Conservation (phyloP, 2,888 invertebrate species). For the Geotrupes spiniger region DNA sequence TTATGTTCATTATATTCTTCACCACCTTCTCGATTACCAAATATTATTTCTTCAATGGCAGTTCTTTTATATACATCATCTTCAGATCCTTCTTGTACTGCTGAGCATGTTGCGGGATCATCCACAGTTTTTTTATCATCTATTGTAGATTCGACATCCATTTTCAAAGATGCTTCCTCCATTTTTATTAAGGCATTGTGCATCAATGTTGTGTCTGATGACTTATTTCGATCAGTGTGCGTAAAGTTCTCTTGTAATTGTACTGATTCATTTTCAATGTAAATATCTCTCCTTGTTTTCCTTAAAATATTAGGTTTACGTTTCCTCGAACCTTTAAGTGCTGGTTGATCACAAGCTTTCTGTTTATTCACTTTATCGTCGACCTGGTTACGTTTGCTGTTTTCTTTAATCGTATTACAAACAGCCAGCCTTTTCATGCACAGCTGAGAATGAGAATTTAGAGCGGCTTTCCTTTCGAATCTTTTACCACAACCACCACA, state of each 20-base stretch:
- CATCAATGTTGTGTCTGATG: not conserved
- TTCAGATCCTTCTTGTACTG: too few relatives aligned
- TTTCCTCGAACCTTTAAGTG: constrained; percentile 15
- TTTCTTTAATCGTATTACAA: constrained; percentile 41
- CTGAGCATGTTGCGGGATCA: too few relatives aligned
- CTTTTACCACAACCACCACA: constrained; percentile 68
- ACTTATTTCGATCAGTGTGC: too few relatives aligned
- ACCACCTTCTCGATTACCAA: not conserved
- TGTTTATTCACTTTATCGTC: constrained; percentile 18
- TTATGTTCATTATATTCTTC: too few relatives aligned
- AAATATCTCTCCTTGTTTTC: constrained; percentile 15
- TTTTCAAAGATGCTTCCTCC: too few relatives aligned
- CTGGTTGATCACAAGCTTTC: not conserved
- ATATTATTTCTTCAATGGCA: not conserved
- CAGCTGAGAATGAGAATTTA: constrained; percentile 68
- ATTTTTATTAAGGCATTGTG: not conserved
- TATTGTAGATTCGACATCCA: too few relatives aligned
- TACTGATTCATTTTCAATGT: constrained; percentile 1
- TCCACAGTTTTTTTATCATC: too few relatives aligned
- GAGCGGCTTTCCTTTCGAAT: constrained; percentile 70
- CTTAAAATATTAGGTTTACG: constrained; percentile 9
- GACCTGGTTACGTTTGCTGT: constrained; percentile 17
- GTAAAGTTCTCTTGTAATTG: not conserved
- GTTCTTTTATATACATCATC: too few relatives aligned
- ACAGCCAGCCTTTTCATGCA: constrained; percentile 58